A percentile compares a stretch with the other conserved stretches of the same genome.
phyloP scores from a whole-genome alignment of 2,888 invertebrate species.

The Catonia carolina region DNA sequence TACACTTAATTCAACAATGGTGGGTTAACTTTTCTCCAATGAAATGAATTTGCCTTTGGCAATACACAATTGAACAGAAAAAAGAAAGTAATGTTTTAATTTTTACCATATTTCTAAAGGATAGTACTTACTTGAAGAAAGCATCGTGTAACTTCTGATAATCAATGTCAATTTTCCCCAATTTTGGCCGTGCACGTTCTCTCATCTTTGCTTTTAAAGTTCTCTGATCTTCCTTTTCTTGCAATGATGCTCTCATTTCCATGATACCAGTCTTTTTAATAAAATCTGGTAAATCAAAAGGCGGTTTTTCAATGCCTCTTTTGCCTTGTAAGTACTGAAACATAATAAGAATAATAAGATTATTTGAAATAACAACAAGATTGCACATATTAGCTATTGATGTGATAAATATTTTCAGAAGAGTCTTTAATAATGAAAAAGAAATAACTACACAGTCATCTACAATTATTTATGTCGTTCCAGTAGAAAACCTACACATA shows the following conservation, averaged over 20 bases:
- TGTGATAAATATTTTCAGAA: too few relatives aligned
- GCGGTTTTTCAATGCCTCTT: conserved; percentile 97
- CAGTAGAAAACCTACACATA: too few relatives aligned
- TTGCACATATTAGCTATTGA: neutral
- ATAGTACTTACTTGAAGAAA: conserved; percentile 75
- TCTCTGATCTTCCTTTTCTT: conserved; percentile 94
- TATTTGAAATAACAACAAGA: too few relatives aligned
- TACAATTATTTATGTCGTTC: too few relatives aligned
- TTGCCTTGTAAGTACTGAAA: conserved; percentile 81
- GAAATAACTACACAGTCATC: too few relatives aligned
- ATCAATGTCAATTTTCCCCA: conserved; percentile 99
- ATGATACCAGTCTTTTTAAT: conserved; percentile 99
- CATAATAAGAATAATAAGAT: conserved; percentile 10
- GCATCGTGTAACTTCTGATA: conserved; percentile 99
- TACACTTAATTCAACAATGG: neutral
- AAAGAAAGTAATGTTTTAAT: neutral
- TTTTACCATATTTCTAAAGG: conserved; percentile 1
- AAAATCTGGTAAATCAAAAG: conserved; percentile 97
- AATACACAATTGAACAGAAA: too few relatives aligned
- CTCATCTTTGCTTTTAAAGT: conserved; percentile 96
- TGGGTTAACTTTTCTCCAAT: too few relatives aligned
- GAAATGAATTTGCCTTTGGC: too few relatives aligned
- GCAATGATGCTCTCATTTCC: conserved; percentile 97
- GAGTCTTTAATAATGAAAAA: too few relatives aligned
- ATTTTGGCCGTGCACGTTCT: conserved; percentile 91